Conservation (phyloP, 92 coral and sea anemone genomes). For the Siderastrea radians region DNA sequence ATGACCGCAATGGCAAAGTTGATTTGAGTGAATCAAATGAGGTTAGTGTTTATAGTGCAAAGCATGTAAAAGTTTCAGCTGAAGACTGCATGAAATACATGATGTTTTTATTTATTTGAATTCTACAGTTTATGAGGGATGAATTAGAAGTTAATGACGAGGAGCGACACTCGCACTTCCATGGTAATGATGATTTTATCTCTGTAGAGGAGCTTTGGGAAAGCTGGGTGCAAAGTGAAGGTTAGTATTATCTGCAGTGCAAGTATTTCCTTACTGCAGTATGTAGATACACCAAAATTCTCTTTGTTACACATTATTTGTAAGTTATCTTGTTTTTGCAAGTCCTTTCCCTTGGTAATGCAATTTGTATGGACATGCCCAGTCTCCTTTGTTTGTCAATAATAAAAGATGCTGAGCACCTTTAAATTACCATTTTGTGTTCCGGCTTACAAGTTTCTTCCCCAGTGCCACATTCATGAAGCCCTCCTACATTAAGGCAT, state of each 20-base stretch:
- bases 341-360: too few species aligned
- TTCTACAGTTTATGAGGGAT: constrained; percentile 82
- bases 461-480: too few species aligned
- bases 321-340: too few species aligned
- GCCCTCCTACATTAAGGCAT: too few species aligned
- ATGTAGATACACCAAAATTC: too few species aligned
- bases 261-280: neutral
- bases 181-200: constrained; percentile 86
- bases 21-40: constrained; percentile 93
- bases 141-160: constrained; percentile 84
- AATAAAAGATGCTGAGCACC: too few species aligned
- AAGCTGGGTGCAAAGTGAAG: constrained; percentile 93
- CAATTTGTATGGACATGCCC: too few species aligned
- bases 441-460: too few species aligned
- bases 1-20: constrained; percentile 92
- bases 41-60: constrained; percentile 50
- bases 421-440: too few species aligned
- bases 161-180: constrained; percentile 86
- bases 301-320: too few species aligned
- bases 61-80: too few species aligned
- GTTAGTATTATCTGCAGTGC: constrained; percentile 25
- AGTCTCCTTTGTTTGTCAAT: too few species aligned
- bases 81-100: neutral
- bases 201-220: constrained; percentile 93
- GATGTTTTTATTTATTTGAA: neutral